phyloP scores from a whole-genome alignment of 2,888 invertebrate genomes.

The Schizotus pectinicornis region DNA sequence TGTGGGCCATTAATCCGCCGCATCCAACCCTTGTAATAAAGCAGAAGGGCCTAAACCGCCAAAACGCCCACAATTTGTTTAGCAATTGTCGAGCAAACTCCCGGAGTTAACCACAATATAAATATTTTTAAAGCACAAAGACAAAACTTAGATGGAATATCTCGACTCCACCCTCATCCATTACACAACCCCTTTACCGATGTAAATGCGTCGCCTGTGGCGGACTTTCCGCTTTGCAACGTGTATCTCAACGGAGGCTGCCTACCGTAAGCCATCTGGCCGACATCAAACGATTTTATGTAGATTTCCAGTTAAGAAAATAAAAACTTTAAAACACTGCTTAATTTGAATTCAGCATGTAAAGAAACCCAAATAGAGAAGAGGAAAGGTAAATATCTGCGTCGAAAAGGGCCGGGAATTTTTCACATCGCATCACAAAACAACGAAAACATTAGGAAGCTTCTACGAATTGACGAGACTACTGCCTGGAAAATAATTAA shows the following conservation, averaged over 20 bases:
- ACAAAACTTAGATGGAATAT: constrained; percentile 58
- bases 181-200: constrained; percentile 55
- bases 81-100: constrained; percentile 37
- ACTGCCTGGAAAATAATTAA: constrained; percentile 14
- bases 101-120: constrained; percentile 49
- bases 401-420: constrained; percentile 3
- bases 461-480: constrained; percentile 11
- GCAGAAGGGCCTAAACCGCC: constrained; percentile 19
- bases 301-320: constrained; percentile 57
- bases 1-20: not conserved
- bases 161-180: constrained; percentile 51
- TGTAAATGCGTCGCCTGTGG: constrained; percentile 56
- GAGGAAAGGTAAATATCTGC: constrained; percentile 21
- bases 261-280: constrained; percentile 53
- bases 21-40: no score
- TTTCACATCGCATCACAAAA: constrained; percentile 4
- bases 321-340: constrained; percentile 58
- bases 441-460: constrained; percentile 4
- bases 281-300: constrained; percentile 59
- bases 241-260: constrained; percentile 48
- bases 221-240: constrained; percentile 48
- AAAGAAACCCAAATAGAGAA: constrained; percentile 50
- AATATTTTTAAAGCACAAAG: constrained; percentile 58
- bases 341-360: constrained; percentile 55
- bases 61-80: constrained; percentile 36